phyloP scores from a whole-genome alignment of 1,140 invertebrate genomes.

The Marisa cornuarietis region DNA sequence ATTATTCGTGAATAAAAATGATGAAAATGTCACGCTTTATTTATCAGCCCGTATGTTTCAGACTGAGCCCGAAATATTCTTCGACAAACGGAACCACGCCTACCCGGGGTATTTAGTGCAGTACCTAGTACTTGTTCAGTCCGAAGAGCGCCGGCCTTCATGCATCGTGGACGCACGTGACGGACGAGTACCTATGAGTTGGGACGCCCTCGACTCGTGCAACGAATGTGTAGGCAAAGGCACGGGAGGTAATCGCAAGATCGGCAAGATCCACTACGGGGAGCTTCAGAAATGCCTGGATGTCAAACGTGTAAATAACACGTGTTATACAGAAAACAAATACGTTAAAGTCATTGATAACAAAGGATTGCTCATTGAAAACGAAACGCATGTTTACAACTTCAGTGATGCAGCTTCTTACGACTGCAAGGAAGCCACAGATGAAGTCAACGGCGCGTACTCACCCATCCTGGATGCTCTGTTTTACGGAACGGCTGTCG shows the following conservation, averaged over 20 bases:
- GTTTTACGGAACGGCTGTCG: constrained; percentile 41
- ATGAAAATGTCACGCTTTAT: no score
- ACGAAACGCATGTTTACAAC: constrained; percentile 14
- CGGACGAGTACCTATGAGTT: constrained; percentile 25
- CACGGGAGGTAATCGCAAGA: constrained; percentile 40
- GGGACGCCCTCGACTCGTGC: constrained; percentile 31
- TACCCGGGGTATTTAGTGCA: constrained; percentile 24
- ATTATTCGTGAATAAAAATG: no score
- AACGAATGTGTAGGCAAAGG: constrained; percentile 25
- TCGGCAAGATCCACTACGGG: constrained; percentile 39
- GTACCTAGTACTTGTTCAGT: constrained; percentile 20
- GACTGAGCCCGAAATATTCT: background rate
- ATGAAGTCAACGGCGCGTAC: constrained; percentile 43
- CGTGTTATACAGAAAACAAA: constrained; percentile 39
- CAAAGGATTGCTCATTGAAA: background rate
- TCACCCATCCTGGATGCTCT: constrained; percentile 44
- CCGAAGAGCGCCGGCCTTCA: constrained; percentile 28
- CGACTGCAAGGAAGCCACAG: constrained; percentile 30
- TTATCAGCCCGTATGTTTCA: background rate
- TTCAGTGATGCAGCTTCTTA: constrained; percentile 23
- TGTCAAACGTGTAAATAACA: constrained; percentile 16
- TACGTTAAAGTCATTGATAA: constrained; percentile 45
- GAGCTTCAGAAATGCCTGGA: constrained; percentile 30
- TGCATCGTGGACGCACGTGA: constrained; percentile 34
- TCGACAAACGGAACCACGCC: constrained; percentile 16